Evolutionary conservation across 2,888 invertebrate species (phyloP), one percentile per base, ranked within the genome.

Genomic region (Eupithecia subfuscata): DNA sequence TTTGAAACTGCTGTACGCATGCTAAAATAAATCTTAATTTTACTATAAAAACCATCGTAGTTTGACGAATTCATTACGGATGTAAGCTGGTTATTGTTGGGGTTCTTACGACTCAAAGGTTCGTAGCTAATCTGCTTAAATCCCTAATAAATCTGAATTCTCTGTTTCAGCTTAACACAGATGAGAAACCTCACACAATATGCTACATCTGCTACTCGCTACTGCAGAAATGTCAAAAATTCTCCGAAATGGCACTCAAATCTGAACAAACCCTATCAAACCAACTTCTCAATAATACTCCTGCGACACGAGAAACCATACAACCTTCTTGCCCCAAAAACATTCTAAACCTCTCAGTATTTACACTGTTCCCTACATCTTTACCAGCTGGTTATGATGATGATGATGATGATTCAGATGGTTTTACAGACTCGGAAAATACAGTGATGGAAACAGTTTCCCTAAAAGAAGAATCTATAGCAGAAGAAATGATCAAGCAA

Each of bases 381-480:
- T 22, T 68, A 40, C 22, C 68, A 43, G 7, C 43, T 0, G 43
- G 0, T 14, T 3, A 5, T 22, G 68, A 68, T 40, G 22, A 12
- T 45, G 22, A 67, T 67, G 14, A 43, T 68, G 14, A 43, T 43
- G 43, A 48, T n/a, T 5, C 16, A 1, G 48, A 45, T 7, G 68
- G 16, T 25, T 12, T 68, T 22, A 14, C 43, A 2, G 68, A 68
- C 43, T 16, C 40, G 0, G 68, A 68, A 43, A 43, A 43, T 8
- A 45, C 65, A 37, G n/a, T 43, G 5, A 68, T 43, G 1, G 68
- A 68, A 40, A 25, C 22, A 45, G 16, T 25, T 45, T 67, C 65
- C 3, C n/a, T 67, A 34, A 67, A 67, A 67, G 37, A 40, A 67
- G 65, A 67, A 67, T 67, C 65, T 6, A 37, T 37, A 37, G 64